Base-by-base conservation (phyloP, 2,797 vertebrate species). In the Mallotus villosus region DNA sequence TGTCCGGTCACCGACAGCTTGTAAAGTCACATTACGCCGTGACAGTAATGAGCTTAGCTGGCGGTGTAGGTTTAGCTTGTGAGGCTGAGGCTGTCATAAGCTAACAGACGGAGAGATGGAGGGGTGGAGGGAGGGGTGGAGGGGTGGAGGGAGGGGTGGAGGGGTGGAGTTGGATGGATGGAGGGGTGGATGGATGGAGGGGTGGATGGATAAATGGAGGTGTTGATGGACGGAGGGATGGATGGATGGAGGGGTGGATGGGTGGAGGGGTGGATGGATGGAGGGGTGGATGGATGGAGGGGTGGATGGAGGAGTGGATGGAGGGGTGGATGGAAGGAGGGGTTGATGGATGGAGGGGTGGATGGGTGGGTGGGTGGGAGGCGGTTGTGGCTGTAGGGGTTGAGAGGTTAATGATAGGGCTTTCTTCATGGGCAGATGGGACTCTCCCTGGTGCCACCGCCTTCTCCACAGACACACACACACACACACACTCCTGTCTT, bases 401-500 rank as follows among this genome's bases (percentile, higher is more conserved):
- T 70, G 84, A 88, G 78, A 76, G 79, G 73, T 77, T 92, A 90
- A 91, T 92, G 84, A 91, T 84, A 89, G 85, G 81, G 66, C 85
- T 84, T 81, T 88, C 74, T 41, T 71, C 67, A 27, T 17, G 74
- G 83, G 79, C 87, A 89, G 88, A 91, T 90, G 88, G 87, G 82
- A 88, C 84, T 86, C 84, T 83, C 81, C 81, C 71, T 14, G 71
- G 76, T 84, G 71, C 71, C 64, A 25, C 46, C 12, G 22, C 19
- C 34, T 9, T 34, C 32, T 34, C 32, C 63, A 73, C 61, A 79
- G 51, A 14, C 67, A 72, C 75, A 82, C 82, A 77, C 65, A 72
- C 70, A 76, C 63, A 77, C 65, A 72, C 71, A 76, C 63, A 71
- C 68, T 53, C 67, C 37, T 32, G 21, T 49, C 41, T 14, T 46